Conservation (phyloP, 1,140 invertebrate genomes). For the Chrysopa pallens region DNA sequence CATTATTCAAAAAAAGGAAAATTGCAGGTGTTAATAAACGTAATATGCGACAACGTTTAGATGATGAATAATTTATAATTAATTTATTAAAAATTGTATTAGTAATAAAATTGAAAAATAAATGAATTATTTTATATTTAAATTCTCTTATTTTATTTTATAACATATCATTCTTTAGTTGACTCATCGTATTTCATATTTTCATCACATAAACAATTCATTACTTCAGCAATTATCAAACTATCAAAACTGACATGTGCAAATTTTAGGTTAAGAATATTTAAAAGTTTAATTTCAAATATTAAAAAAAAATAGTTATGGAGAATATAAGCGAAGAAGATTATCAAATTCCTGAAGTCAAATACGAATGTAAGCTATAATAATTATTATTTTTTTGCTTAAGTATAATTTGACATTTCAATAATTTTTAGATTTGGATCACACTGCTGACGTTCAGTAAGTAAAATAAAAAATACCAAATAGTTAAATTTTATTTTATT, state of each 20-base stretch:
- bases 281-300: too few relatives aligned
- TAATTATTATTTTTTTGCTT: constrained; percentile 6
- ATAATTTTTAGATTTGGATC: constrained; percentile 74
- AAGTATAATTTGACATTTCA: constrained; percentile 10
- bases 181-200: too few relatives aligned
- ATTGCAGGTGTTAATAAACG: constrained; percentile 26
- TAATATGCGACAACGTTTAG: constrained; percentile 30
- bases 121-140: too few relatives aligned
- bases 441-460: constrained; percentile 95
- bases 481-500: constrained; percentile 5
- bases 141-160: too few relatives aligned
- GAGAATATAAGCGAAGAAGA: constrained; percentile 32
- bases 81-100: too few relatives aligned
- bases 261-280: too few relatives aligned
- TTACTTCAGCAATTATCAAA: too few relatives aligned
- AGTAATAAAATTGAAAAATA: too few relatives aligned
- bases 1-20: constrained; percentile 41
- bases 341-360: constrained; percentile 30
- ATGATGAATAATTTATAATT: constrained; percentile 26
- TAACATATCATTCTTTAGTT: too few relatives aligned
- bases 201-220: too few relatives aligned
- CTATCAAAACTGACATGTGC: too few relatives aligned
- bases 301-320: constrained; percentile 7
- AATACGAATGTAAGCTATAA: constrained; percentile 50
- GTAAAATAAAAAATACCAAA: constrained; percentile 20